A percentile compares a stretch with the other conserved stretches of the same genome.
Evolutionary conservation across 2,113 vertebrate genomes (phyloP).

Genomic region (Calyptomena viridis): DNA sequence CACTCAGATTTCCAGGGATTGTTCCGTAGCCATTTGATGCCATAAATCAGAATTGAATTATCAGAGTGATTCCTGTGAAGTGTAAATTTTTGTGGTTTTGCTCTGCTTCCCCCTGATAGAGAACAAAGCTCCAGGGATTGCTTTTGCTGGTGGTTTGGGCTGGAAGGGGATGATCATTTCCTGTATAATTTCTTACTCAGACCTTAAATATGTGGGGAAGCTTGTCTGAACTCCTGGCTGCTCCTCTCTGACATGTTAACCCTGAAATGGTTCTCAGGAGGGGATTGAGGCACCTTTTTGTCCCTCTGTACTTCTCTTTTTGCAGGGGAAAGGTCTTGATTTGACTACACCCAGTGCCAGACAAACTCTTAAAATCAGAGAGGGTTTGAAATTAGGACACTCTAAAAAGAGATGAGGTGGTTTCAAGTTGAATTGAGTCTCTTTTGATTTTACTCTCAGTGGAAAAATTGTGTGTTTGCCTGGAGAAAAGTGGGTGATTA

Average conservation of each 20-base stretch:
- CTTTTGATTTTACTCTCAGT: not conserved
- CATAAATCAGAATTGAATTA: not conserved
- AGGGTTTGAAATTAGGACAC: not conserved
- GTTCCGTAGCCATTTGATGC: not conserved
- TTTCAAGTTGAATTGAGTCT: constrained; percentile 12
- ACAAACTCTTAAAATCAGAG: not conserved
- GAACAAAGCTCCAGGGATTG: constrained; percentile 49
- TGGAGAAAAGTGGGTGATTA: not conserved
- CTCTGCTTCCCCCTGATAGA: constrained; percentile 39
- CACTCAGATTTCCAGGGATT: constrained; percentile 39
- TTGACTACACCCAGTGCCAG: not conserved
- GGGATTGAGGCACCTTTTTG: not conserved
- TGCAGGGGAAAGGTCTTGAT: not conserved
- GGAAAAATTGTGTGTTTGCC: not conserved
- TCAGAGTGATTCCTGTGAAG: constrained; percentile 1
- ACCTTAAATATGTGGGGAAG: constrained; percentile 54
- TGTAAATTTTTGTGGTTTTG: constrained; percentile 53
- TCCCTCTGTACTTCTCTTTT: not conserved
- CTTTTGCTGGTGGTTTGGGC: constrained; percentile 38
- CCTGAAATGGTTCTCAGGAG: not conserved
- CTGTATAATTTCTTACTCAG: constrained; percentile 65
- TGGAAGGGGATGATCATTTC: constrained; percentile 57
- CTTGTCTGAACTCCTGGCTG: constrained; percentile 24
- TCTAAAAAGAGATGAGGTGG: not conserved
- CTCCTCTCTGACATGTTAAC: not conserved